A percentile compares a stretch with the other conserved stretches of the same genome.
Evolutionary conservation across 2,888 invertebrate genomes (phyloP).

Genomic region (Drosophila hamatofila): DNA sequence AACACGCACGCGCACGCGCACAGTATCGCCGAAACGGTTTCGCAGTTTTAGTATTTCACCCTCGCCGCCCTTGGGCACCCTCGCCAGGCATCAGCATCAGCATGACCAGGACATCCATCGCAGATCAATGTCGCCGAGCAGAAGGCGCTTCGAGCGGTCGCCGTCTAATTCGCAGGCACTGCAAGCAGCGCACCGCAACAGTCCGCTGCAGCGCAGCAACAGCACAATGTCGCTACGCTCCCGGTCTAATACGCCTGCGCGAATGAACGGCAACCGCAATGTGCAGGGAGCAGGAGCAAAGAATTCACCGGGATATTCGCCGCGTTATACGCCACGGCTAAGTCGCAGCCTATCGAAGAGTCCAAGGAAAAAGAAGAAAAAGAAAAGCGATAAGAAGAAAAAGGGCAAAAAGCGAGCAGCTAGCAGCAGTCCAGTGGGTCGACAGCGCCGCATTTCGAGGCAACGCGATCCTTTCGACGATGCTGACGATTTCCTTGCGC

Average conservation of each 20-base stretch:
- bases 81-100: constrained; percentile 24
- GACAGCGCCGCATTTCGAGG: constrained; percentile 74
- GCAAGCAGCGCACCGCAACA: constrained; percentile 11
- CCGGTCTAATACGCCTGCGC: constrained; percentile 73
- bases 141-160: constrained; percentile 71
- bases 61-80: constrained; percentile 70
- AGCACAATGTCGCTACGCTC: constrained; percentile 81
- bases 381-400: constrained; percentile 79
- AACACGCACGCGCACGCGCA: constrained; percentile 77
- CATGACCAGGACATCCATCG: constrained; percentile 47
- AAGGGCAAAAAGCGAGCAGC: constrained; percentile 70
- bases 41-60: constrained; percentile 84
- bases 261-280: constrained; percentile 71
- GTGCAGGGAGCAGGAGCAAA: constrained; percentile 31
- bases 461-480: constrained; percentile 78
- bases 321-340: constrained; percentile 83
- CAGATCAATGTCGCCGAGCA: constrained; percentile 55
- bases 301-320: constrained; percentile 68
- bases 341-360: constrained; percentile 82
- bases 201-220: constrained; percentile 51
- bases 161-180: constrained; percentile 48
- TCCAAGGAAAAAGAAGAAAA: constrained; percentile 79
- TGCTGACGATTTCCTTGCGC: constrained; percentile 68
- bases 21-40: constrained; percentile 60
- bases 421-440: constrained; percentile 70